Conservation (phyloP, 2,113 vertebrate genomes). For the Jaculus jaculus region DNA sequence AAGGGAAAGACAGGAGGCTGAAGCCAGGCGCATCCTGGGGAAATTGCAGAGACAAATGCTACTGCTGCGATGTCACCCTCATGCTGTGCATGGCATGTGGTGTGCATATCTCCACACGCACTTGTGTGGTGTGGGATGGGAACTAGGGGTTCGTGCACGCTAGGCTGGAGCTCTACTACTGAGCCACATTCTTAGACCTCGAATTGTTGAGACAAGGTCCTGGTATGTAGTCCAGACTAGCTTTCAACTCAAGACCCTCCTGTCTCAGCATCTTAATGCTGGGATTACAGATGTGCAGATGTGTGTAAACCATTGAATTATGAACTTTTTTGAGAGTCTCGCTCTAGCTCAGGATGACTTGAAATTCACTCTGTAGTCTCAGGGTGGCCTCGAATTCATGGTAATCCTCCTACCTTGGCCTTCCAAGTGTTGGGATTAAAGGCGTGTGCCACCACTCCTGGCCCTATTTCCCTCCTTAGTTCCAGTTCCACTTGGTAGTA, state of each 20-base stretch:
- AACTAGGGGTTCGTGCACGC: background rate
- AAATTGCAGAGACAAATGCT: background rate
- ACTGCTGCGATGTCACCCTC: rapidly evolving
- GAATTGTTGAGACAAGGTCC: background rate
- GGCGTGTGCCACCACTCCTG: background rate
- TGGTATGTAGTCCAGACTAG: background rate
- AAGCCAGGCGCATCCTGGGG: background rate
- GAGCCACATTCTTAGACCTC: background rate
- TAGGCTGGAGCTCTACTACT: background rate
- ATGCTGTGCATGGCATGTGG: rapidly evolving
- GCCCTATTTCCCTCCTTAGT: background rate
- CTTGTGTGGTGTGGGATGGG: background rate
- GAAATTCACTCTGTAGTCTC: background rate
- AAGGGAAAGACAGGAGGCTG: background rate
- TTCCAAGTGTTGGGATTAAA: background rate
- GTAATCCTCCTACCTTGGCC: background rate
- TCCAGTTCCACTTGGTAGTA: background rate
- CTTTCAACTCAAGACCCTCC: background rate
- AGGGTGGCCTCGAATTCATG: background rate
- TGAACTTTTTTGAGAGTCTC: too few species aligned
- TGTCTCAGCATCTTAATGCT: background rate
- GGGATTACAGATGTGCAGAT: background rate
- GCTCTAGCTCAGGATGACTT: too few species aligned
- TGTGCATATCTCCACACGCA: too few species aligned
- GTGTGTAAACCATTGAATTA: too few species aligned